Conservation (phyloP, 2,113 vertebrate species). For the Hippolais icterina region DNA sequence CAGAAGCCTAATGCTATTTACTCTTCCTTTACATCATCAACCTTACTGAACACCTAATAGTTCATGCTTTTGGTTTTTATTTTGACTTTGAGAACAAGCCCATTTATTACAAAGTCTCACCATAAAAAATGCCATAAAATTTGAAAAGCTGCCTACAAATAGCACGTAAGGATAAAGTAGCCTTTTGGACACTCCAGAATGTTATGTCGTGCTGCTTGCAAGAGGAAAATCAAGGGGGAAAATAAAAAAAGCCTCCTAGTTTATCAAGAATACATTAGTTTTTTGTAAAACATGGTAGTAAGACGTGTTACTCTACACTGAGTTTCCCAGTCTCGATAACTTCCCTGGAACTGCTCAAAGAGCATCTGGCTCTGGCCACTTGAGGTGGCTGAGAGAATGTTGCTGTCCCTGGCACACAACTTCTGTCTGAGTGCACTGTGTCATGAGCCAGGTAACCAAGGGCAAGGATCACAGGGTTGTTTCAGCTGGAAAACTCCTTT, state of each 20-base stretch:
- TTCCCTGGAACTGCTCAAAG: background rate
- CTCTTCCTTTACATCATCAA: background rate
- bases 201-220: background rate
- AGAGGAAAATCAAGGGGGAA: background rate
- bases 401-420: background rate
- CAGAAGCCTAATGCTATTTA: background rate
- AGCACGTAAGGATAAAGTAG: background rate
- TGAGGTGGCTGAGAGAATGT: background rate
- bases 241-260: background rate
- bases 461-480: too few relatives aligned
- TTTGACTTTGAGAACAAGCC: background rate
- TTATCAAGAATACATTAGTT: background rate
- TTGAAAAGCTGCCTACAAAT: background rate
- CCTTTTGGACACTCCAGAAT: background rate
- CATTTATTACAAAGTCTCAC: background rate
- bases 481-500: background rate
- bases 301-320: background rate
- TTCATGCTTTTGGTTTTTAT: background rate
- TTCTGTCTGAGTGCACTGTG: background rate
- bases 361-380: background rate
- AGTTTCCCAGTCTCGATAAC: background rate
- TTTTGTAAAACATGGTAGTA: background rate
- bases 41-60: background rate
- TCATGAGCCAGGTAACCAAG: background rate
- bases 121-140: background rate